Percentiles rank a stretch among this genome's conserved stretches.
Evolutionary conservation across 2,113 vertebrate species (phyloP).

Genomic region (Trochalopteron elliotii): DNA sequence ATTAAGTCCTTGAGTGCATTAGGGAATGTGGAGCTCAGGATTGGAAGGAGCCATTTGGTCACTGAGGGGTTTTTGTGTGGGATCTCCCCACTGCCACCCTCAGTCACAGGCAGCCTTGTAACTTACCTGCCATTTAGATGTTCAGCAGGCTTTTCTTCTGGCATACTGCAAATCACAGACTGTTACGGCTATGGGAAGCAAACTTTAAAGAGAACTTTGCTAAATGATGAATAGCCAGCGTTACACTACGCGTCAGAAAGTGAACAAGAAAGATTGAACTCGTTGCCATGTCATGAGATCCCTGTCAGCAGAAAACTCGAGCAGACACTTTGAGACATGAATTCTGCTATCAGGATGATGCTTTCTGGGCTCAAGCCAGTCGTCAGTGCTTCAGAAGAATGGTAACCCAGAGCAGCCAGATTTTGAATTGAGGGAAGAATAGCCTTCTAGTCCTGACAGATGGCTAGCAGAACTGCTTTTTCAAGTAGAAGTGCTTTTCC

Average conservation of each 20-base stretch:
- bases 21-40: not conserved
- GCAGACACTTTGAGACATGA: not conserved
- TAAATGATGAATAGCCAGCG: not conserved
- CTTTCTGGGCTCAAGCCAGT: not conserved
- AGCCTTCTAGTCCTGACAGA: not conserved
- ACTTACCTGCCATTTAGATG: not conserved
- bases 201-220: not conserved
- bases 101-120: not conserved
- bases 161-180: not conserved
- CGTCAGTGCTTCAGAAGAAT: not conserved
- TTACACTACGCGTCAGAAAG: not conserved
- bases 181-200: not conserved
- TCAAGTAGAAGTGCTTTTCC: not conserved
- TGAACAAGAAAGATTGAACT: not conserved
- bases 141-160: not conserved
- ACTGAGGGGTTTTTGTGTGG: not conserved
- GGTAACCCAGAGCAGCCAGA: not conserved
- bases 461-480: not conserved
- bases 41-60: not conserved
- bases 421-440: not conserved
- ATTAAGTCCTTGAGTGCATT: not conserved
- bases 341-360: not conserved
- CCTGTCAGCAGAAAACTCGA: not conserved
- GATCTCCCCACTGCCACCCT: accelerated
- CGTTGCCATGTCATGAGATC: not conserved